Conservation (phyloP, 35 echinoderm and acorn worm genomes). For the Nesometra sesokonis region DNA sequence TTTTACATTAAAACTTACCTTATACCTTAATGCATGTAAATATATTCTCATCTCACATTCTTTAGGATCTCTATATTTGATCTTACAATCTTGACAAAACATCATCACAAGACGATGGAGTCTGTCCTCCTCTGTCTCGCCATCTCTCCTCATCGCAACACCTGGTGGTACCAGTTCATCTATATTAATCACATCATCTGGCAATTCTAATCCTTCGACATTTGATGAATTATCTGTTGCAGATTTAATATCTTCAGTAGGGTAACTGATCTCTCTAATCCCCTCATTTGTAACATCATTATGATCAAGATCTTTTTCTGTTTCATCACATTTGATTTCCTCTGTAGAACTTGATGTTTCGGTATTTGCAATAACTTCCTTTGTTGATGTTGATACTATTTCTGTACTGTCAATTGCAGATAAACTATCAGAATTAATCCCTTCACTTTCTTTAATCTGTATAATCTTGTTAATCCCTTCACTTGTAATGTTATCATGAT, state of each 20-base stretch:
- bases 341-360: not conserved
- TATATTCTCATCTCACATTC: conserved; percentile 76
- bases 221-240: not conserved
- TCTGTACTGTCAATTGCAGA: too few species aligned
- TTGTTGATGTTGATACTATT: too few species aligned
- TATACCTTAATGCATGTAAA: conserved; percentile 83
- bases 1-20: conserved; percentile 28
- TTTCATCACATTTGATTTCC: not conserved
- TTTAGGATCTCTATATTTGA: conserved; percentile 51
- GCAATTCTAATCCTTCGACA: not conserved
- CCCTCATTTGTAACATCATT: not conserved
- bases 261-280: too few species aligned
- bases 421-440: too few species aligned
- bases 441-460: too few species aligned
- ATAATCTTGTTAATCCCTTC: not conserved
- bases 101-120: conserved; percentile 32
- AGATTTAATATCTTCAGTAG: too few species aligned
- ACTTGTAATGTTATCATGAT: not conserved
- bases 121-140: conserved; percentile 16
- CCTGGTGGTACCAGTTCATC: not conserved
- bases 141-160: not conserved
- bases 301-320: not conserved
- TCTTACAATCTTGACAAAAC: conserved; percentile 65
- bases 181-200: not conserved
- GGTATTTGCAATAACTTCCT: too few species aligned